A percentile compares a stretch with the other conserved stretches of the same genome.
These are phyloP conservation scores for Leuciscus waleckii DNA, from an alignment of 2,797 vertebrate genomes.

Conservation along the genomic window DNA sequence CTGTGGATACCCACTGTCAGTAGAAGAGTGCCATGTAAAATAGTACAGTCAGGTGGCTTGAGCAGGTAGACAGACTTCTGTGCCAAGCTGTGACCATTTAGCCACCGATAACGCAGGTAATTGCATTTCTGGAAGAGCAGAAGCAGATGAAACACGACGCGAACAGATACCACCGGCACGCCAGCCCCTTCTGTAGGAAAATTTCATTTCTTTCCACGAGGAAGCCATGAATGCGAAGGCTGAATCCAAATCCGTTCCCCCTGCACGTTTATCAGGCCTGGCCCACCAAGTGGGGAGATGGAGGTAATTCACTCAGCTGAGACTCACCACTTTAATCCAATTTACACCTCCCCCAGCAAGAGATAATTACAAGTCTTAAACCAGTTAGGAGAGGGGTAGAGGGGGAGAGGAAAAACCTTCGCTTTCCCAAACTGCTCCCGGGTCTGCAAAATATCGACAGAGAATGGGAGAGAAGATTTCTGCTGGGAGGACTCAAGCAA, in stretches of 20 bases:
- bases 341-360: conserved; percentile 94
- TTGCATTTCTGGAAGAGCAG: conserved; percentile 91
- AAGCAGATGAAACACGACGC: conserved; percentile 89
- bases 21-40: conserved; percentile 59
- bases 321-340: conserved; percentile 96
- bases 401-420: conserved; percentile 71
- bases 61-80: conserved; percentile 72
- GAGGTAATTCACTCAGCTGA: conserved; percentile 88
- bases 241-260: conserved; percentile 93
- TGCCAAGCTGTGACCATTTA: conserved; percentile 83
- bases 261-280: conserved; percentile 91
- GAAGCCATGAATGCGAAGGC: conserved; percentile 90
- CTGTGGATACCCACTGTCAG: conserved; percentile 37
- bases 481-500: conserved; percentile 78
- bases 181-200: conserved; percentile 91
- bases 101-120: conserved; percentile 88
- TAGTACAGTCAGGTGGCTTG: conserved; percentile 63
- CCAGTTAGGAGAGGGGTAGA: conserved; percentile 77
- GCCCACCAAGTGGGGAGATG: conserved; percentile 93
- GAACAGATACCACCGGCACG: conserved; percentile 88
- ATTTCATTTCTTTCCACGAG: conserved; percentile 92
- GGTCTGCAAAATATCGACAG: conserved; percentile 77
- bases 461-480: conserved; percentile 66
- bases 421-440: conserved; percentile 79
- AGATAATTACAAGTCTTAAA: conserved; percentile 96